Evolutionary conservation across 2,888 invertebrate genomes (phyloP), one percentile per base, ranked within the genome.

Genomic region (Himalopsyche tibetana): DNA sequence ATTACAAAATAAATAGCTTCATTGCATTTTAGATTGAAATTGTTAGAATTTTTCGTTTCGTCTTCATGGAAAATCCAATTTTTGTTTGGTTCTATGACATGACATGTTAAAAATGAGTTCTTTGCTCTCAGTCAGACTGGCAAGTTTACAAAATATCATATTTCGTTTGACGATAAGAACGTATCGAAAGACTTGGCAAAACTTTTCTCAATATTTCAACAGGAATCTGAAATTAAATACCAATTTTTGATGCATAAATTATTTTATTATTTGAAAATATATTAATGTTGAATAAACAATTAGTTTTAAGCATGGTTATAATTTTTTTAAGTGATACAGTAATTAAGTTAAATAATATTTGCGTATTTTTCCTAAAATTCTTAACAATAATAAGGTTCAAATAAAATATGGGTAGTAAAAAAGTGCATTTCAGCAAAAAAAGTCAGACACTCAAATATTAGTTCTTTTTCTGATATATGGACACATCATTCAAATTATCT

Each of bases 91-190:
- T 74, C 74, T 74, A 38, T 74, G 74, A 74, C 38, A 74, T 74
- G 74, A 74, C 74, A 74, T 11, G 74, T 36, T 12, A 74, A 74
- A 74, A 74, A 74, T 74, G 74, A 36, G 74, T 11, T 36, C 38
- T 38, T 74, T 74, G 74, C 74, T 74, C 74, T 74, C 74, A 15
- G 36, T 36, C 38, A 36, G 74, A 38, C 74, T 74, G 74, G 38
- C 74, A 74, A 74, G 74, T 74, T 74, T 74, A 74, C 74, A 74
- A 74, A 74, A 74, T 38, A 74, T 74, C 74, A 74, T 74, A 74
- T 74, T 74, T 74, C 56, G 81, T 74, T 40, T 51, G 51, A 45
- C n/a, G 82, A 55, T 56, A 84, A 84, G 55, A 84, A 79, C 40
- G 40, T 81, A 63, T 40, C 38, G 38, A 38, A 38, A 38, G 38